Evolutionary conservation across 1,140 invertebrate genomes (phyloP).

Genomic region (Zaprionus gabonicus): DNA sequence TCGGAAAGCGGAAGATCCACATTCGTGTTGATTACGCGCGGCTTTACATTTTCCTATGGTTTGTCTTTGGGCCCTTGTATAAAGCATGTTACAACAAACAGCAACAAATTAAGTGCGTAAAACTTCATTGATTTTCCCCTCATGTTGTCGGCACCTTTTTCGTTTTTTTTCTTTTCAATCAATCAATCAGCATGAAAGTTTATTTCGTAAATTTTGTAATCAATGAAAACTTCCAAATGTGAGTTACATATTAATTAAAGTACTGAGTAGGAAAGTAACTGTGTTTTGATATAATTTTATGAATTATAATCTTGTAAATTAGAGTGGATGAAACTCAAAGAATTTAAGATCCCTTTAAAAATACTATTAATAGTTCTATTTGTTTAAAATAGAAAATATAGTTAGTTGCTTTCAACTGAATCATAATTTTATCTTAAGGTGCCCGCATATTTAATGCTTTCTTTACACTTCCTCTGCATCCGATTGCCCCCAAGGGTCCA

Average conservation of each 20-base stretch:
- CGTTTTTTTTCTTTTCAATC: slow-evolving; percentile 1
- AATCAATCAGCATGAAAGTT: slow-evolving; percentile 42
- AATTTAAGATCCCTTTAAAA: not conserved
- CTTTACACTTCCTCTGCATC: slow-evolving; percentile 49
- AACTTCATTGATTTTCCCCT: slow-evolving; percentile 37
- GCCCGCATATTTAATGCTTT: slow-evolving; percentile 59
- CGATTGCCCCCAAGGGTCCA: not conserved
- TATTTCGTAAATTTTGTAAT: slow-evolving; percentile 27
- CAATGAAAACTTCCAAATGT: slow-evolving; percentile 10
- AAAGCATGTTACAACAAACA: slow-evolving; percentile 27
- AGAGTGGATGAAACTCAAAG: not conserved
- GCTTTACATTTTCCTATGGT: slow-evolving; percentile 38
- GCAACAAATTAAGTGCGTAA: slow-evolving; percentile 25
- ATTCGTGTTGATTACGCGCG: slow-evolving; percentile 21
- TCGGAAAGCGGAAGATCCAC: slow-evolving; percentile 11
- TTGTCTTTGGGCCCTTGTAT: not conserved
- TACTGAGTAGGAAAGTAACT: not conserved
- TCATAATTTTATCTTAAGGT: slow-evolving; percentile 50
- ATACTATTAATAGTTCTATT: not conserved
- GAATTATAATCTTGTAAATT: no score
- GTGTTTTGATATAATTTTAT: not conserved
- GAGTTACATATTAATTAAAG: slow-evolving; percentile 43
- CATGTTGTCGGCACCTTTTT: slow-evolving; percentile 46
- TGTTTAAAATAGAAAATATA: not conserved
- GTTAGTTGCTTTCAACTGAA: not conserved